phyloP scores from a whole-genome alignment of 2,113 vertebrate species.

The Sclerurus mexicanus region DNA sequence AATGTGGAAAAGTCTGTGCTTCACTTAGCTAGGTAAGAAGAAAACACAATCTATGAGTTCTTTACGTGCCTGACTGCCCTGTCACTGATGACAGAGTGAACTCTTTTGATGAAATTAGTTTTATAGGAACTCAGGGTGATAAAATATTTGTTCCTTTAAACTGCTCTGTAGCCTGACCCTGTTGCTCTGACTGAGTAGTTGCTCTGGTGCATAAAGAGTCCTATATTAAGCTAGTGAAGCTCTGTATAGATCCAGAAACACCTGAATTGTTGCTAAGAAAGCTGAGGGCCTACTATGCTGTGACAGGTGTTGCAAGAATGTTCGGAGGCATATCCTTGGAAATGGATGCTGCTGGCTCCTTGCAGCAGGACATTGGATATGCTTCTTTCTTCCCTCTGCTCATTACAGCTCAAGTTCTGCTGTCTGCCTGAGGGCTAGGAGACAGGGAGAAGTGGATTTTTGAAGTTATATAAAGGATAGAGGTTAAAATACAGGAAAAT shows the following conservation, averaged over 20 bases:
- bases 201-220: not conserved
- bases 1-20: constrained; percentile 81
- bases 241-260: not conserved
- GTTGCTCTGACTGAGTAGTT: not conserved
- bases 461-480: not conserved
- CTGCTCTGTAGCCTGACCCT: not conserved
- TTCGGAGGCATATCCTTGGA: not conserved
- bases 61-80: not conserved
- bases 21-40: constrained; percentile 86
- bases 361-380: not conserved
- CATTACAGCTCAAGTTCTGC: not conserved
- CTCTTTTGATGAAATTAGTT: not conserved
- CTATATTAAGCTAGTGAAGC: not conserved
- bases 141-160: not conserved
- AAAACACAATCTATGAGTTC: not conserved
- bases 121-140: not conserved
- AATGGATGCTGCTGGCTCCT: not conserved
- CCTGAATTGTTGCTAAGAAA: not conserved
- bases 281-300: not conserved
- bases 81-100: not conserved
- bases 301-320: not conserved
- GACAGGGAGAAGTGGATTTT: not conserved
- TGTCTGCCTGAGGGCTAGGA: not conserved
- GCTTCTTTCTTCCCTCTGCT: not conserved
- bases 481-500: not conserved